These are phyloP conservation scores for Plectrocnemia conspersa DNA, from an alignment of 1,140 invertebrate species.

Conservation along the genomic window DNA sequence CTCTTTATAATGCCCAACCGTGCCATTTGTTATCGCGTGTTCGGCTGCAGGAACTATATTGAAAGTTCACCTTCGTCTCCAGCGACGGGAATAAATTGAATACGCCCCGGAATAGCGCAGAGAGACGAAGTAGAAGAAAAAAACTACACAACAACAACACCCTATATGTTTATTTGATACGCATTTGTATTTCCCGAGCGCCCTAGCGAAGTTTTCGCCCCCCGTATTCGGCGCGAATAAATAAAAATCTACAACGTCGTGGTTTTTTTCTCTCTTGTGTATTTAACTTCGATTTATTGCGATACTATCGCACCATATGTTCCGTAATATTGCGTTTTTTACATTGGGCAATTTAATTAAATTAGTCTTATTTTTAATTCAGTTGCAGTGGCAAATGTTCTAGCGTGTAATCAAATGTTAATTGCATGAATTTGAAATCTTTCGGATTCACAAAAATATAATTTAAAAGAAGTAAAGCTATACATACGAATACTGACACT, in stretches of 20 bases:
- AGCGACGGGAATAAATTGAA: slow-evolving; percentile 31
- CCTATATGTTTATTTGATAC: slow-evolving; percentile 6
- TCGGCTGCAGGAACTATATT: slow-evolving; percentile 24
- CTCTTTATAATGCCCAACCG: slow-evolving; percentile 22
- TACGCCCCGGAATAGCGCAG: slow-evolving; percentile 7
- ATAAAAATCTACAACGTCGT: background rate
- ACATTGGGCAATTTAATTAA: too few species aligned
- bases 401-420: too few species aligned
- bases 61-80: slow-evolving; percentile 34
- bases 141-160: too few species aligned
- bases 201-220: background rate
- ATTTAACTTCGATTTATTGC: slow-evolving; percentile 16
- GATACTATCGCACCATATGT: slow-evolving; percentile 3
- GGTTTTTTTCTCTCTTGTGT: too few species aligned
- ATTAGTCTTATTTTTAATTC: too few species aligned
- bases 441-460: too few species aligned
- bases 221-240: background rate
- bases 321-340: too few species aligned
- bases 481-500: too few species aligned
- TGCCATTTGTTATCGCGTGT: slow-evolving; percentile 31
- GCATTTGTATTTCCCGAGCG: slow-evolving; percentile 9
- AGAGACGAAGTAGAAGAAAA: too few species aligned
- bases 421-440: too few species aligned
- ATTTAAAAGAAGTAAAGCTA: too few species aligned
- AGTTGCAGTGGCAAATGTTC: too few species aligned